phyloP scores from a whole-genome alignment of 2,113 vertebrate genomes.

The Sylvia atricapilla region DNA sequence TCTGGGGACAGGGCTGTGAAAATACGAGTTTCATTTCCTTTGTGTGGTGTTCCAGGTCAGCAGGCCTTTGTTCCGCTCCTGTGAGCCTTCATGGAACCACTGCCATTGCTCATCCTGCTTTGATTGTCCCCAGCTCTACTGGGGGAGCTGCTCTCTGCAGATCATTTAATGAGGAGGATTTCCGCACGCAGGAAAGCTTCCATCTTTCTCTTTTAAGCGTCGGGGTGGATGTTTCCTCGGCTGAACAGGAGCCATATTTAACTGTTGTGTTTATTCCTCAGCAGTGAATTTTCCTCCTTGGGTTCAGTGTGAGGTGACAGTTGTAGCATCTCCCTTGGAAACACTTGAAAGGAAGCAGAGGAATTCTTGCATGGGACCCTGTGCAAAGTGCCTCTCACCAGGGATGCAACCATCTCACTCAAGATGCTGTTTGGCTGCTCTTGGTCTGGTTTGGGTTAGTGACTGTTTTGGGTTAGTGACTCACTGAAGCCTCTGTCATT shows the following conservation, averaged over 20 bases:
- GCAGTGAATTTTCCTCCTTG: neutral
- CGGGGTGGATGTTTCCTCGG: neutral
- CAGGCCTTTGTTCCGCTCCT: neutral
- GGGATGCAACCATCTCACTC: fast-evolving
- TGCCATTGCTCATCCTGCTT: neutral
- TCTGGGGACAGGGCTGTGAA: neutral
- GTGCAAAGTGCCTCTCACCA: neutral
- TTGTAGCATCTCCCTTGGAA: neutral
- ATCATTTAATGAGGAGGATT: constrained; percentile 5
- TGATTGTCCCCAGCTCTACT: neutral
- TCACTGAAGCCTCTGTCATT: neutral
- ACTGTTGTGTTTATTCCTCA: neutral
- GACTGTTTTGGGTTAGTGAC: neutral
- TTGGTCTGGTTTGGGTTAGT: neutral
- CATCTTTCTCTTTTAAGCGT: neutral
- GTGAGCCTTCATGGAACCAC: neutral
- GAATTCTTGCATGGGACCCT: fast-evolving
- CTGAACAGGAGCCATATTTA: neutral
- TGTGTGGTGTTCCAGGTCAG: constrained; percentile 5
- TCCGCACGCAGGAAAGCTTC: neutral
- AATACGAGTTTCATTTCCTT: neutral
- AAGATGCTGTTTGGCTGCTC: fast-evolving
- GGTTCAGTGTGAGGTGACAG: neutral
- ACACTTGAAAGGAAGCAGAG: neutral
- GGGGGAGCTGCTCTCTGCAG: neutral